Base-by-base conservation (phyloP, 2,888 invertebrate genomes). In the Ophion slaviceki region DNA sequence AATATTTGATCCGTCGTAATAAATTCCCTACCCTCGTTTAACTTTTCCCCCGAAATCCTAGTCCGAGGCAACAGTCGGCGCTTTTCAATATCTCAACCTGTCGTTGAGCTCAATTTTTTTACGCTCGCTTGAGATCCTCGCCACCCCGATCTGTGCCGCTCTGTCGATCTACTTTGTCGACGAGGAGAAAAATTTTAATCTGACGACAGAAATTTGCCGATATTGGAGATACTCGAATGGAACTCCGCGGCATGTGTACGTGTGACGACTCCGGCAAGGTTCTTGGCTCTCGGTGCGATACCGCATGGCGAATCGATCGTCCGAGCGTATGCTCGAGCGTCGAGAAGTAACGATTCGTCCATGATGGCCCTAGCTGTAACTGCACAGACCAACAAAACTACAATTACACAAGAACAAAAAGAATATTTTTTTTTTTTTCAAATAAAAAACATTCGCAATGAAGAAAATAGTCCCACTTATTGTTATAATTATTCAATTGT, bases 241-340 rank as follows among this genome's bases (percentile, higher is more conserved):
- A 75, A 70, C 53, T 67, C 62, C 7, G 32, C n/a, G 70, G 53
- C 8, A 64, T 68, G 20, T 32, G 36, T 36, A 59, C 67, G 17
- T 68, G 61, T 59, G 68, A 74, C 47, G 68, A 64, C 74, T 59
- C 32, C 47, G 64, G 66, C 75, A 76, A 76, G 75, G 76, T 76
- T 84, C 80, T 84, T 84, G 84, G 84, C 84, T 80, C 79, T 68
- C 68, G 70, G 24, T 66, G 80, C 71, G 80, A 84, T 84, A 75
- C 84, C 80, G 80, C 84, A 76, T 84, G 84, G 80, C 80, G 76
- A 84, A 84, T 84, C 84, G 84, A 84, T 84, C 80, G 84, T 84
- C 71, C 59, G 64, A 67, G 74, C 78, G 78, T 80, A 75, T 53
- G 71, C 84, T 75, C 79, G 75, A 68, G 75, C 74, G 45, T 59